These are phyloP conservation scores for Aphidius ervi DNA, from an alignment of 1,140 invertebrate species.

Conservation along the genomic window DNA sequence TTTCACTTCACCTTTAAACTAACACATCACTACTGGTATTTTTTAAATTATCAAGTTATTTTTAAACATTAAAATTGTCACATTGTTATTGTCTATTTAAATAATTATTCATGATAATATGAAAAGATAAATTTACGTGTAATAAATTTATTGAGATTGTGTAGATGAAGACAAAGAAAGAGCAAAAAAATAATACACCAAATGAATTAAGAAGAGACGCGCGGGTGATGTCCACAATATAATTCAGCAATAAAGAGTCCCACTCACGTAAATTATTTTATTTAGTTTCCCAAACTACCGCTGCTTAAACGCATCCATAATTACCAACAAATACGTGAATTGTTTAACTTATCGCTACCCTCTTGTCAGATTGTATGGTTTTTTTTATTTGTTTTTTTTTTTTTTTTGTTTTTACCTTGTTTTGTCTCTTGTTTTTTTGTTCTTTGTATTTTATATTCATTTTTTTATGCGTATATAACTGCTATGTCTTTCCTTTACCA, in stretches of 20 bases:
- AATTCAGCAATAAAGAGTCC: conserved; percentile 50
- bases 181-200: conserved; percentile 2
- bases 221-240: conserved; percentile 36
- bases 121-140: too few species aligned
- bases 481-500: too few species aligned
- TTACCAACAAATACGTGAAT: conserved; percentile 50
- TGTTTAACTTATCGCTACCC: conserved; percentile 45
- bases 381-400: neutral
- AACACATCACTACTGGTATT: too few species aligned
- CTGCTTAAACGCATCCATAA: conserved; percentile 53
- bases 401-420: conserved; percentile 9
- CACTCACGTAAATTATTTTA: conserved; percentile 53
- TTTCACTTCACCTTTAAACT: too few species aligned
- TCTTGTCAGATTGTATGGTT: conserved; percentile 10
- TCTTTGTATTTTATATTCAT: conserved; percentile 2
- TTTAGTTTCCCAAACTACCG: conserved; percentile 51
- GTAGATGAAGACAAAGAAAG: conserved; percentile 3
- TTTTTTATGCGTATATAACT: conserved; percentile 1
- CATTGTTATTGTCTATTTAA: too few species aligned
- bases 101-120: too few species aligned
- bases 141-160: neutral
- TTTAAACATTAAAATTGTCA: too few species aligned
- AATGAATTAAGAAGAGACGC: conserved; percentile 14
- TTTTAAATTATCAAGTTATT: too few species aligned
- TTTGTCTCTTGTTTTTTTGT: conserved; percentile 20